phyloP scores from a whole-genome alignment of 1,140 invertebrate genomes.

The Achatina immaculata region DNA sequence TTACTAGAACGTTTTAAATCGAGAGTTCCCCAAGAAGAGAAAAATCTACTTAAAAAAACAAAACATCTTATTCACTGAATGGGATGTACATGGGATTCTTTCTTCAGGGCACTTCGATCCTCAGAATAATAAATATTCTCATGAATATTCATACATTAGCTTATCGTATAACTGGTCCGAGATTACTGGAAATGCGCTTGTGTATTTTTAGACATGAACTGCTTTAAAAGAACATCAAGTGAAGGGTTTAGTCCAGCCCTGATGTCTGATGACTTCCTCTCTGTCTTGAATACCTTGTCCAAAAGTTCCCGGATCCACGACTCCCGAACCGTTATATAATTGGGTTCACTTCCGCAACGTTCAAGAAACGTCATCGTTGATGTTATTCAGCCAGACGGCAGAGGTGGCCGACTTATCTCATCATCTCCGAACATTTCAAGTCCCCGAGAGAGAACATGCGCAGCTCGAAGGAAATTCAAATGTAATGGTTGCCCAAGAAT shows the following conservation, averaged over 20 bases:
- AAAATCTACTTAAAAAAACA: too few relatives aligned
- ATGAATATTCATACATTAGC: conserved; percentile 3
- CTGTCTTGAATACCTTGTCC: background rate
- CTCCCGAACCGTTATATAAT: conserved; percentile 9
- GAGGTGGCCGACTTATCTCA: background rate
- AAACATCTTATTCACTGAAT: background rate
- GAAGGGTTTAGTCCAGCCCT: background rate
- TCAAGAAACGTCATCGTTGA: conserved; percentile 25
- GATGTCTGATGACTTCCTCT: background rate
- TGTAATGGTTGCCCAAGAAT: conserved; percentile 16
- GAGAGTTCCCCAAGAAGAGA: too few relatives aligned
- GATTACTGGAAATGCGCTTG: background rate
- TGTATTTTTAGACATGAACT: background rate
- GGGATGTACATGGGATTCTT: background rate
- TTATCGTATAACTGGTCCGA: background rate
- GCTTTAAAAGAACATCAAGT: background rate
- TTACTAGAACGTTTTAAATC: too few relatives aligned
- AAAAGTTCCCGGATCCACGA: background rate
- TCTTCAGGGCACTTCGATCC: background rate
- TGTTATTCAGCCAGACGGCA: background rate
- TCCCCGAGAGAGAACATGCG: background rate
- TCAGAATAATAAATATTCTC: background rate
- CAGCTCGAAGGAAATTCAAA: conserved; percentile 22
- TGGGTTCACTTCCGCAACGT: conserved; percentile 24
- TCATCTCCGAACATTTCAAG: background rate